A percentile compares a stretch with the other conserved stretches of the same genome.
These are phyloP conservation scores for Suillia variegata DNA, from an alignment of 2,888 invertebrate species.

Conservation along the genomic window DNA sequence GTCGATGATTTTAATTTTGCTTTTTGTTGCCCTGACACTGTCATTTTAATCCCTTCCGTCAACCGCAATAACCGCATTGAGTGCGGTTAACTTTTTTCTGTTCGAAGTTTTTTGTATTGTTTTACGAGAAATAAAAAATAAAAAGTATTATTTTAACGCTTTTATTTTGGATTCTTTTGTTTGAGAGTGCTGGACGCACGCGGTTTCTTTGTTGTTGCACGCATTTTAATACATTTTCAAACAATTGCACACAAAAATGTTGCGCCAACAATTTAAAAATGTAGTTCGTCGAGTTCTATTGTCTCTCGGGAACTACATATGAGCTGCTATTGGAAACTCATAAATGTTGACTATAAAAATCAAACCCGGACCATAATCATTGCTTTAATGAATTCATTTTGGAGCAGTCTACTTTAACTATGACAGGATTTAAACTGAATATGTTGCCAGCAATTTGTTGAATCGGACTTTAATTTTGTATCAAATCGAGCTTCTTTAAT, in stretches of 20 bases:
- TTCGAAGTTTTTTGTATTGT: background rate
- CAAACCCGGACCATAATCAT: no score
- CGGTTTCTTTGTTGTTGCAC: background rate
- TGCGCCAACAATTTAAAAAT: conserved; percentile 22
- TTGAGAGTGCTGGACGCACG: background rate
- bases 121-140: no score
- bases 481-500: no score
- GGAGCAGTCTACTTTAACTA: no score
- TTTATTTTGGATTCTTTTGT: background rate
- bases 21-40: conserved; percentile 13
- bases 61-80: conserved; percentile 35
- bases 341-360: no score
- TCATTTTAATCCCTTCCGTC: conserved; percentile 44
- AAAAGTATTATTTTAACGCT: background rate
- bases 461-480: no score
- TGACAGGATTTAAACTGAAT: no score
- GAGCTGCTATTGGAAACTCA: no score
- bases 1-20: conserved; percentile 47
- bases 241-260: conserved; percentile 12
- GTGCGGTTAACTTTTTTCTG: conserved; percentile 32
- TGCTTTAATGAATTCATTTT: no score
- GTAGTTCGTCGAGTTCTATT: no score
- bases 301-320: no score
- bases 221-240: background rate
- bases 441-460: no score